These are phyloP conservation scores for Neogobius melanostomus DNA, from an alignment of 2,113 vertebrate species.

Conservation along the genomic window DNA sequence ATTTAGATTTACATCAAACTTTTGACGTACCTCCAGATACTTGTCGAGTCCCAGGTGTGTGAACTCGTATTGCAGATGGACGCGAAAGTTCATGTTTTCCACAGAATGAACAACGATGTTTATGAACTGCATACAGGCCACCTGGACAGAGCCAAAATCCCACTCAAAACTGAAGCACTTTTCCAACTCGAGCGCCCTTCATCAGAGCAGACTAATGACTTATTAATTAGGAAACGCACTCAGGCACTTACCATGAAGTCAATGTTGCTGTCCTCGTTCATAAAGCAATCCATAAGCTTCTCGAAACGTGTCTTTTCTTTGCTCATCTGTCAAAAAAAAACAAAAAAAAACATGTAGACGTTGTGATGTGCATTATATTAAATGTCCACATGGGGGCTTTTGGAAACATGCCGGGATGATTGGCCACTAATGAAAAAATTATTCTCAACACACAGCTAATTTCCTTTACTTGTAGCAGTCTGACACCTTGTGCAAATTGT, in stretches of 20 bases:
- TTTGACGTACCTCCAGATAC: conserved; percentile 85
- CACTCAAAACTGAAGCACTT: neutral
- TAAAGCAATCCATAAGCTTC: conserved; percentile 94
- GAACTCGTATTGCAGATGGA: conserved; percentile 96
- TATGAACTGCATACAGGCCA: conserved; percentile 99
- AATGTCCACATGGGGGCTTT: conserved; percentile 10
- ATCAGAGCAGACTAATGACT: neutral
- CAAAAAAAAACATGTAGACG: neutral
- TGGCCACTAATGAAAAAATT: neutral
- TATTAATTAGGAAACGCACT: neutral
- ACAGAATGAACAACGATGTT: conserved; percentile 99
- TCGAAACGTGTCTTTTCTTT: conserved; percentile 86
- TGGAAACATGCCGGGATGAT: neutral
- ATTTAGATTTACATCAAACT: neutral
- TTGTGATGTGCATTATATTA: conserved; percentile 12
- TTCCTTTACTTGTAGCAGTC: neutral
- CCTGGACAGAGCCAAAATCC: conserved; percentile 67
- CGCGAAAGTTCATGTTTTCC: conserved; percentile 99
- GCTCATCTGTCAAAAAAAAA: conserved; percentile 66
- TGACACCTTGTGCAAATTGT: neutral
- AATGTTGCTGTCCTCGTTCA: conserved; percentile 90
- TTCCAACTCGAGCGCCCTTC: neutral
- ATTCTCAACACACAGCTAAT: neutral
- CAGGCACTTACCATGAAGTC: conserved; percentile 89
- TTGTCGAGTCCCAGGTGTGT: conserved; percentile 90